A percentile compares a stretch with the other conserved stretches of the same genome.
phyloP scores from a whole-genome alignment of 2,797 vertebrate genomes.

The Siniperca obscura region DNA sequence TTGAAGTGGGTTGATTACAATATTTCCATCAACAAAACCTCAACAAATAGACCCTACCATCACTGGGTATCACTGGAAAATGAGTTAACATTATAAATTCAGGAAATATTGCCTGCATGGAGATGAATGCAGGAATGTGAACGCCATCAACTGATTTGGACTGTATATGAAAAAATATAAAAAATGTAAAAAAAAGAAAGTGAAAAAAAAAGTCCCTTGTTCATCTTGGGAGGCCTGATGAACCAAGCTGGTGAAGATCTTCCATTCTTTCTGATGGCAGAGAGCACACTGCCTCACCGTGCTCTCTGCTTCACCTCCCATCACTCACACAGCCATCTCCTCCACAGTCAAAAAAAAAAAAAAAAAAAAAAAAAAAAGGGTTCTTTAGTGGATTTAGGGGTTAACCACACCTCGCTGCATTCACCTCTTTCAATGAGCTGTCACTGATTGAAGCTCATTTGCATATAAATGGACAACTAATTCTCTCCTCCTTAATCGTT shows the following conservation, averaged over 20 bases:
- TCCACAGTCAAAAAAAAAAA: not conserved
- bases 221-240: not conserved
- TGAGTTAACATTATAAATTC: not conserved
- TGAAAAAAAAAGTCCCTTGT: not conserved
- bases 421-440: conserved; percentile 68
- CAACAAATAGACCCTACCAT: not conserved
- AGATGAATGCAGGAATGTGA: not conserved
- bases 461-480: conserved; percentile 85
- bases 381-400: conserved; percentile 61
- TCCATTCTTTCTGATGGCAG: not conserved
- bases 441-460: conserved; percentile 82
- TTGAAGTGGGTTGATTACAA: not conserved
- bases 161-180: not conserved
- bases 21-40: not conserved
- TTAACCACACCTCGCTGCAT: conserved; percentile 75
- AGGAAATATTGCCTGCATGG: not conserved
- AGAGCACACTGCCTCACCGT: not conserved
- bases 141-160: not conserved
- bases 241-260: not conserved
- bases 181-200: not conserved
- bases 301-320: conserved; percentile 40
- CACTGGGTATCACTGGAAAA: not conserved
- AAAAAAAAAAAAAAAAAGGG: conserved; percentile 13
- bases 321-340: conserved; percentile 47
- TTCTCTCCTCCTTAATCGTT: conserved; percentile 64